These are phyloP conservation scores for Drosophila basisetae DNA, from an alignment of 2,888 invertebrate genomes.

Conservation along the genomic window DNA sequence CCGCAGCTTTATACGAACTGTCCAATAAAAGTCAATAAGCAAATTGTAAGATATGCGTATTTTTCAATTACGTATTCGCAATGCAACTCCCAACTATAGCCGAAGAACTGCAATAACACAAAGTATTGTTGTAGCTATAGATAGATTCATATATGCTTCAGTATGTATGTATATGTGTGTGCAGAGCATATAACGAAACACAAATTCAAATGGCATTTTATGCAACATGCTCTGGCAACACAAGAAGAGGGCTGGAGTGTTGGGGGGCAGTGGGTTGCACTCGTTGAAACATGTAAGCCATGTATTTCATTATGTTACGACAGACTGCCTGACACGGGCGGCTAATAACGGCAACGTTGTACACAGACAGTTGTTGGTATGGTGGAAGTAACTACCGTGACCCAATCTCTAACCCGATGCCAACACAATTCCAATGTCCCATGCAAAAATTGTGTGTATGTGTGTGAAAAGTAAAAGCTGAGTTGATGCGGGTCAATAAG, in stretches of 20 bases:
- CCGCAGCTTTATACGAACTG: conserved; percentile 49
- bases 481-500: conserved; percentile 71
- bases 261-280: conserved; percentile 10
- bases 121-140: conserved; percentile 2
- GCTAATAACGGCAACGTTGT: conserved; percentile 66
- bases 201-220: conserved; percentile 78
- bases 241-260: not conserved
- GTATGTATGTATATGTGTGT: not conserved
- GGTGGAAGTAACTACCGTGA: conserved; percentile 27
- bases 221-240: conserved; percentile 50
- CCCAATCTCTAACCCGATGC: conserved; percentile 39
- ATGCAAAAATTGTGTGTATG: conserved; percentile 44
- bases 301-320: conserved; percentile 80
- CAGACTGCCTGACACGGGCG: conserved; percentile 77
- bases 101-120: conserved; percentile 11
- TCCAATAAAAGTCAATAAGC: conserved; percentile 80
- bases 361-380: conserved; percentile 31
- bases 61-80: conserved; percentile 75
- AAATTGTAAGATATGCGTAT: conserved; percentile 69
- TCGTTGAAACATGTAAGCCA: conserved; percentile 71
- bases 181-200: conserved; percentile 53
- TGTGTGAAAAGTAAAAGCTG: conserved; percentile 47
- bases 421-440: conserved; percentile 18
- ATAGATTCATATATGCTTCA: not conserved
- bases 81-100: conserved; percentile 39